Conservation (phyloP, 2,797 vertebrate species). For the Astyanax mexicanus region DNA sequence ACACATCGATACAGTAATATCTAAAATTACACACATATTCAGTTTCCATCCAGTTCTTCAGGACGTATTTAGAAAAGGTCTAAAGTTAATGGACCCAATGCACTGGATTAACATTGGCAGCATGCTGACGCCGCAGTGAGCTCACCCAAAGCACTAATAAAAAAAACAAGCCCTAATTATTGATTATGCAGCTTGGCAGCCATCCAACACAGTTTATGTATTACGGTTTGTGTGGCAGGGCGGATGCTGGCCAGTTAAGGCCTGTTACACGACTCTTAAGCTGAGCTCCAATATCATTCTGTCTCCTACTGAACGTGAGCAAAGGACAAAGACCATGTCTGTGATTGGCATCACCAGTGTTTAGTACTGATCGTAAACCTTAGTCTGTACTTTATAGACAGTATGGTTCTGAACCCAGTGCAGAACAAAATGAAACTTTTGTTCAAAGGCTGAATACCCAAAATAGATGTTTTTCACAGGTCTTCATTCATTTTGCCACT, state of each 20-base stretch:
- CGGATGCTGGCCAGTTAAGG: conserved; percentile 65
- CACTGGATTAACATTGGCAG: conserved; percentile 73
- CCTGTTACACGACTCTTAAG: conserved; percentile 63
- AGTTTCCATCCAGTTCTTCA: conserved; percentile 62
- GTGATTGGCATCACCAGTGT: not conserved
- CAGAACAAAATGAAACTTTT: too few species aligned
- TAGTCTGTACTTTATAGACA: not conserved
- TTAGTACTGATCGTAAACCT: not conserved
- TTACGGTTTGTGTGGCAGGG: conserved; percentile 69
- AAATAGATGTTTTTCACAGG: too few species aligned
- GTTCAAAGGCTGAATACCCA: too few species aligned
- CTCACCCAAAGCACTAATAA: conserved; percentile 80
- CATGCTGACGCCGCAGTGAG: conserved; percentile 70
- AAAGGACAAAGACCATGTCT: conserved; percentile 25
- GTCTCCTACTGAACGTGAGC: not conserved
- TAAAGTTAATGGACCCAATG: conserved; percentile 53
- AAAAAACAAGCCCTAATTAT: conserved; percentile 74
- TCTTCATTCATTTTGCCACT: too few species aligned
- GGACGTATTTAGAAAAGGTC: conserved; percentile 50
- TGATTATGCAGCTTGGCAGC: conserved; percentile 75
- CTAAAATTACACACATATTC: conserved; percentile 66
- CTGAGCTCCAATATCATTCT: not conserved
- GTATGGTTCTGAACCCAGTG: too few species aligned
- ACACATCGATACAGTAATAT: conserved; percentile 50
- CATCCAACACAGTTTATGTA: conserved; percentile 70